phyloP scores from a whole-genome alignment of 2,797 vertebrate species.

The Coranthus polyacanthus region DNA sequence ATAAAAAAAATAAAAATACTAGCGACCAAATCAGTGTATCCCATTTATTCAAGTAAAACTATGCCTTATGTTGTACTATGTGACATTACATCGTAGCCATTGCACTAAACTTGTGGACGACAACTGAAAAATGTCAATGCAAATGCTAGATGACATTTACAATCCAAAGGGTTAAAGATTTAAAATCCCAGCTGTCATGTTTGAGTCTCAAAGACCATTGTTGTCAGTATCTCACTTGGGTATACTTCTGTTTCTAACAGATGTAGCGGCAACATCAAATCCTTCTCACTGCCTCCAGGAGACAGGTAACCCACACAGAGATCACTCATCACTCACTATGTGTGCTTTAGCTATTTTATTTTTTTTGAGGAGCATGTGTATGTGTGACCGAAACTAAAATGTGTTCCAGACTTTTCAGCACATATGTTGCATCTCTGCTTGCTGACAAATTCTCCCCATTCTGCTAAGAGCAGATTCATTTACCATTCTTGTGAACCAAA shows the following conservation, averaged over 20 bases:
- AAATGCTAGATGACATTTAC: constrained; percentile 18
- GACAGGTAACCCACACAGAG: constrained; percentile 47
- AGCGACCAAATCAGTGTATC: too few relatives aligned
- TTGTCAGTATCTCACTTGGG: constrained; percentile 28
- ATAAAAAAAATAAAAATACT: too few relatives aligned
- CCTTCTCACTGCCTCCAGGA: constrained; percentile 49
- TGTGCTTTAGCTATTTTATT: not conserved
- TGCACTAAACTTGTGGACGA: not conserved
- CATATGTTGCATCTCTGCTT: constrained; percentile 61
- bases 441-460: constrained; percentile 66
- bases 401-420: constrained; percentile 50
- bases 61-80: not conserved
- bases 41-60: too few relatives aligned
- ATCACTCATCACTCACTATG: constrained; percentile 59
- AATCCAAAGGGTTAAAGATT: constrained; percentile 32
- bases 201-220: constrained; percentile 26
- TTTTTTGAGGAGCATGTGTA: constrained; percentile 8
- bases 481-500: constrained; percentile 66
- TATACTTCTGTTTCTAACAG: constrained; percentile 30
- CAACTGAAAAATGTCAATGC: constrained; percentile 1
- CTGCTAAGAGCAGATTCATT: constrained; percentile 63
- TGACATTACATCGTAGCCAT: not conserved
- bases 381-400: constrained; percentile 35
- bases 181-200: constrained; percentile 31
- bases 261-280: constrained; percentile 42